Conservation (phyloP, 2,888 invertebrate species). For the Drosophila prostipennis region DNA sequence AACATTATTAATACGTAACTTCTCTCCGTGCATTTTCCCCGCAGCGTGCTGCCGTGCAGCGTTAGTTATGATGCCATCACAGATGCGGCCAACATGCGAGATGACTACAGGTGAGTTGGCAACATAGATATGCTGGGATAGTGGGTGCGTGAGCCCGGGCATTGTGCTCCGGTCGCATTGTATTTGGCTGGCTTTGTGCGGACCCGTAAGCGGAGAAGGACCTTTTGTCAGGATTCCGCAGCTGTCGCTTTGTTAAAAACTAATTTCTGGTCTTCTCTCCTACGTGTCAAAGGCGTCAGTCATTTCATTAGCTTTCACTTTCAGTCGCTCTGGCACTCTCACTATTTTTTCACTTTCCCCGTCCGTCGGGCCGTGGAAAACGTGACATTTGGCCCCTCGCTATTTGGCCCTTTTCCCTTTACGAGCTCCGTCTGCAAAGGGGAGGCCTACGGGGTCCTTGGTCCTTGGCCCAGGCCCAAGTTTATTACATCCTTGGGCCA, state of each 20-base stretch:
- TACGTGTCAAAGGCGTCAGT: slow-evolving; percentile 50
- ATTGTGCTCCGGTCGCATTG: slow-evolving; percentile 28
- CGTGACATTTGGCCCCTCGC: slow-evolving; percentile 44
- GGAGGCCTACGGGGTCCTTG: slow-evolving; percentile 2
- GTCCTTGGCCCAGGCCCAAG: slow-evolving; percentile 55
- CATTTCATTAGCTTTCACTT: slow-evolving; percentile 65
- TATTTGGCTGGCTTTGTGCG: slow-evolving; percentile 20
- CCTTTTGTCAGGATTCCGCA: slow-evolving; percentile 39
- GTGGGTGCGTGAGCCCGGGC: slow-evolving; percentile 3
- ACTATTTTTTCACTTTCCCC: slow-evolving; percentile 19
- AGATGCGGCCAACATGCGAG: slow-evolving; percentile 72
- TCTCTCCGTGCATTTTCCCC: slow-evolving; percentile 55
- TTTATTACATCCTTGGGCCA: slow-evolving; percentile 44
- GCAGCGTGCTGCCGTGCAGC: slow-evolving; percentile 87
- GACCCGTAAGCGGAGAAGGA: slow-evolving; percentile 8
- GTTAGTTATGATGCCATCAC: slow-evolving; percentile 85
- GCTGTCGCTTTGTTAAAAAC: slow-evolving; percentile 55
- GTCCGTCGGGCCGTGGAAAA: slow-evolving; percentile 40
- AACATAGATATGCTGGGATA: not conserved
- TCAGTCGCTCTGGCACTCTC: not conserved
- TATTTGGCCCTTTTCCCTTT: slow-evolving; percentile 11
- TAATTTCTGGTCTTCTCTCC: slow-evolving; percentile 53
- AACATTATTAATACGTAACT: not conserved
- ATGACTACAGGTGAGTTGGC: slow-evolving; percentile 81
- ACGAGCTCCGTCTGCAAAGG: slow-evolving; percentile 19